A percentile compares a stretch with the other conserved stretches of the same genome.
phyloP scores from a whole-genome alignment of 2,888 invertebrate species.

The Acronicta aceris region DNA sequence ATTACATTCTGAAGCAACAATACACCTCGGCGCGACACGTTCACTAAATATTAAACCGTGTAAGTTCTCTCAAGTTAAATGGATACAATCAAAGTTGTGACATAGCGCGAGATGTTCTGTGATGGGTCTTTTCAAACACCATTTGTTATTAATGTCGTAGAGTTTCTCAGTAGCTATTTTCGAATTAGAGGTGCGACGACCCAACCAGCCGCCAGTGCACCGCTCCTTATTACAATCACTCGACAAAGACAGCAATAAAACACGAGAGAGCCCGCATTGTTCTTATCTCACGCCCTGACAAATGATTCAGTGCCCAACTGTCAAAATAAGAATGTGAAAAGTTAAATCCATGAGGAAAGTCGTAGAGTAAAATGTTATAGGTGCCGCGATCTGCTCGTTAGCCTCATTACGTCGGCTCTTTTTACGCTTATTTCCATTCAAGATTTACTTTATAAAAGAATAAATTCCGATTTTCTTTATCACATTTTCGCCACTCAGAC shows the following conservation, averaged over 20 bases:
- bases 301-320: slow-evolving; percentile 41
- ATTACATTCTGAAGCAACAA: slow-evolving; percentile 45
- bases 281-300: slow-evolving; percentile 41
- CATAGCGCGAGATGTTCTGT: slow-evolving; percentile 62
- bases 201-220: slow-evolving; percentile 1
- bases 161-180: slow-evolving; percentile 52
- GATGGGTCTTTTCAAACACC: slow-evolving; percentile 72
- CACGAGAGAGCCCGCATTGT: slow-evolving; percentile 38
- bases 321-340: slow-evolving; percentile 35
- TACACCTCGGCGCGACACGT: slow-evolving; percentile 37
- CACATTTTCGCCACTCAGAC: slow-evolving; percentile 38
- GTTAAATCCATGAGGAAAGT: slow-evolving; percentile 31
- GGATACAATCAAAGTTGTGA: slow-evolving; percentile 78
- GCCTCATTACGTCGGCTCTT: slow-evolving; percentile 61
- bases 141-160: slow-evolving; percentile 74
- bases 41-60: slow-evolving; percentile 65
- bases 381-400: slow-evolving; percentile 63
- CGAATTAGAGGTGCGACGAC: slow-evolving; percentile 20
- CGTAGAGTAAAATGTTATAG: slow-evolving; percentile 53
- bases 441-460: slow-evolving; percentile 50
- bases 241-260: slow-evolving; percentile 27
- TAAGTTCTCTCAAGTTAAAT: slow-evolving; percentile 71
- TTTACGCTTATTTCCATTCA: slow-evolving; percentile 60
- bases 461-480: too few species aligned
- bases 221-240: slow-evolving; percentile 27